These are phyloP conservation scores for Mungos mungo DNA, from an alignment of 2,113 vertebrate genomes.

Conservation along the genomic window DNA sequence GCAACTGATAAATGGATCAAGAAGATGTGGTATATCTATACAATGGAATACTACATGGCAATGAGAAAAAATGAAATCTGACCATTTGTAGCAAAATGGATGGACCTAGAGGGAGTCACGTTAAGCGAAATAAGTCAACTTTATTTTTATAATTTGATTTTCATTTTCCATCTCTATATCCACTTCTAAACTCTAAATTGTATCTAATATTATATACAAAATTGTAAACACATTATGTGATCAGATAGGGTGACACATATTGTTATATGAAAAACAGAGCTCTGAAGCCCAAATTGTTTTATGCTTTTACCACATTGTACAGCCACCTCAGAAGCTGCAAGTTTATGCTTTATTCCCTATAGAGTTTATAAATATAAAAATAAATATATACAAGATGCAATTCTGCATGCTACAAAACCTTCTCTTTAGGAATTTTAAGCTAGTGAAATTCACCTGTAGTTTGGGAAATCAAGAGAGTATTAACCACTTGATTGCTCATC, in stretches of 20 bases:
- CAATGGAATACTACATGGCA: no score
- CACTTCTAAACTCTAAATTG: neutral
- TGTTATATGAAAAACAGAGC: neutral
- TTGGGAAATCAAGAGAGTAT: conserved; percentile 5
- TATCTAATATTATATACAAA: neutral
- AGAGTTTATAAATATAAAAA: neutral
- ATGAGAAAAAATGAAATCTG: no score
- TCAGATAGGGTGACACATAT: neutral
- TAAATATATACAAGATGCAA: neutral
- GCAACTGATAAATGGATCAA: no score
- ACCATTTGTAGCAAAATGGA: no score
- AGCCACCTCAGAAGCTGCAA: neutral
- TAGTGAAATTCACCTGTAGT: neutral
- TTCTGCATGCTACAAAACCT: neutral
- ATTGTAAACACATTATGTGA: neutral
- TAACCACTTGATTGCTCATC: neutral
- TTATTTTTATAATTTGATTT: neutral
- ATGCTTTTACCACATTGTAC: neutral
- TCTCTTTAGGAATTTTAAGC: neutral
- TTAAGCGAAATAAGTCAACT: no score
- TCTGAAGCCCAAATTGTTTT: neutral
- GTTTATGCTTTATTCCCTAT: neutral
- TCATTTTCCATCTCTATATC: neutral
- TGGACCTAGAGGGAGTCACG: no score
- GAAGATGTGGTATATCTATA: no score